Evolutionary conservation across 2,888 invertebrate species (phyloP), one percentile per base, ranked within the genome.

Genomic region (Lithophane ornitopus): DNA sequence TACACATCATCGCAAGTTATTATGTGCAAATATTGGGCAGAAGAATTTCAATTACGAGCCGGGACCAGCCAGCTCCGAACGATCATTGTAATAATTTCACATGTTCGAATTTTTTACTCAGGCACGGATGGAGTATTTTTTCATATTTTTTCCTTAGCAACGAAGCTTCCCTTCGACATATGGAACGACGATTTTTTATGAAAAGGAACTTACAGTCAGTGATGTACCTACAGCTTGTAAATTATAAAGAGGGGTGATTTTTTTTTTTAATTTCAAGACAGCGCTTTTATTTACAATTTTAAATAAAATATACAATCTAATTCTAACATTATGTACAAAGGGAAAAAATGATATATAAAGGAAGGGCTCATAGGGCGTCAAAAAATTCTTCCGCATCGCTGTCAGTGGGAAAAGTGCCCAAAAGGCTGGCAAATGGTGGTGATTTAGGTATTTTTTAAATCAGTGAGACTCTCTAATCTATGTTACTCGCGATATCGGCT

Each of bases 1-100:
- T 46, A 84, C 54, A 84, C 54, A 71, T 75, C 74, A 70, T 73
- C 12, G 41, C n/a, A 58, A 85, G 70, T 81, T 85, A 83, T 83
- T 83, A 67, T 71, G 82, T 77, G 77, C 67, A 85, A 81, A 85
- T 81, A 83, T 83, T 68, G 85, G 54, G 63, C 39, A 56, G 58
- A 76, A 85, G 82, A 82, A 85, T 83, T 85, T 77, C 82, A 83
- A 81, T 83, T 85, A 74, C 56, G 65, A 67, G 22, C 26, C 52
- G 49, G n/a, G 41, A n/a, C 56, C 19, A 67, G 54, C 54, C 44
- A 26, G 54, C 49, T 62, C 39, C 16, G 41, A 41, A 56, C 66
- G 76, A 81, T 81, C 72, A 81, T 85, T 81, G 85, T 76, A 28
- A 76, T 75, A 80, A 80, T 67, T 81, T 70, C 58, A 44, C 65